Conservation (phyloP, 2,113 vertebrate species). For the Acinonyx jubatus region DNA sequence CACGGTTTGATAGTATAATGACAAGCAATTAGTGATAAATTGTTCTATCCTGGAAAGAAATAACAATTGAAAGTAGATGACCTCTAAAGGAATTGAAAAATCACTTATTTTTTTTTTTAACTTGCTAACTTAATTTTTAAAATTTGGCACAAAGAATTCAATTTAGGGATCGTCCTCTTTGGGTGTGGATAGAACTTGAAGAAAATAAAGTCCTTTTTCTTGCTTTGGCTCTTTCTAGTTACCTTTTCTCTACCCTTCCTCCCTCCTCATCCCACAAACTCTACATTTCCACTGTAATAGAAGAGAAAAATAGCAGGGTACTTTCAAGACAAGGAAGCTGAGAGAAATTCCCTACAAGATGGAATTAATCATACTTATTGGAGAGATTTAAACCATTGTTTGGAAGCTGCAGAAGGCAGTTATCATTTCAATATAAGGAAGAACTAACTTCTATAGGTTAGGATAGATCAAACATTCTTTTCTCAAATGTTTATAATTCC, state of each 20-base stretch:
- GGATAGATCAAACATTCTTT: background rate
- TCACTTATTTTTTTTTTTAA: background rate
- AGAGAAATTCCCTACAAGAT: background rate
- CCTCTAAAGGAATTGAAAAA: conserved; percentile 18
- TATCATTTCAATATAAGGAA: background rate
- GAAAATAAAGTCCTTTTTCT: background rate
- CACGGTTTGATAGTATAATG: conserved; percentile 37
- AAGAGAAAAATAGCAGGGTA: background rate
- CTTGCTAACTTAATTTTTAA: background rate
- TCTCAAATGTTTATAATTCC: background rate
- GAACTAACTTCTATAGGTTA: background rate
- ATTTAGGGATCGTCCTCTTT: background rate
- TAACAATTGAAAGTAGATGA: conserved; percentile 42
- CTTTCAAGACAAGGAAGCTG: background rate
- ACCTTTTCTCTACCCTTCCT: background rate
- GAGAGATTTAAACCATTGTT: background rate
- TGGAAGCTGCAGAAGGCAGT: background rate
- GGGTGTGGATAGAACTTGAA: background rate
- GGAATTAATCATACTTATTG: background rate
- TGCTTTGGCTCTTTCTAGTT: background rate
- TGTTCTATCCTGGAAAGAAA: conserved; percentile 55
- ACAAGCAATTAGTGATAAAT: conserved; percentile 66
- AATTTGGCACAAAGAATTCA: background rate
- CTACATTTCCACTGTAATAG: background rate
- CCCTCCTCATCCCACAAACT: background rate